These are phyloP conservation scores for Beris morrisii DNA, from an alignment of 2,888 invertebrate species.

Conservation along the genomic window DNA sequence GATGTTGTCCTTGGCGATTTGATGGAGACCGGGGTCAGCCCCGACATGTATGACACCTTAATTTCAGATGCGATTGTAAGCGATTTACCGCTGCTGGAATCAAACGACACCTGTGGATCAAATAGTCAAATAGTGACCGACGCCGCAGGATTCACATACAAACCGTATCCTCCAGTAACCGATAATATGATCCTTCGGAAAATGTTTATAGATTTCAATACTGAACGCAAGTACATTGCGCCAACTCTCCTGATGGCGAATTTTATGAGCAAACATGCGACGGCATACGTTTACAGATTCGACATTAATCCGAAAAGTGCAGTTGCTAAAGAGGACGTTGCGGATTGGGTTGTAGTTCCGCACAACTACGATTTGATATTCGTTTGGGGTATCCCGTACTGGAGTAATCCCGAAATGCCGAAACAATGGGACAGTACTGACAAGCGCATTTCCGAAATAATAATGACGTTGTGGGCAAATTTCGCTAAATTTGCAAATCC, in stretches of 20 bases:
- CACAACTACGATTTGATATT: slow-evolving; percentile 81
- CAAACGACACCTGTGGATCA: slow-evolving; percentile 61
- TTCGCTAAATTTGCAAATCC: slow-evolving; percentile 76
- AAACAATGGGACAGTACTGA: slow-evolving; percentile 76
- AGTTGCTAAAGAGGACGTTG: slow-evolving; percentile 66
- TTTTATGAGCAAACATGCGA: slow-evolving; percentile 61
- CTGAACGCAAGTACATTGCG: slow-evolving; percentile 74
- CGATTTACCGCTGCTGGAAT: slow-evolving; percentile 62
- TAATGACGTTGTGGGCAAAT: slow-evolving; percentile 80
- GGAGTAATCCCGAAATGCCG: slow-evolving; percentile 62
- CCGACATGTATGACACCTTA: slow-evolving; percentile 61
- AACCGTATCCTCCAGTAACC: slow-evolving; percentile 65
- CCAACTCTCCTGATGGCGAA: slow-evolving; percentile 71
- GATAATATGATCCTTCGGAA: slow-evolving; percentile 66
- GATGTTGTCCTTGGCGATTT: slow-evolving; percentile 63
- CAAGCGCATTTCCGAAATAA: slow-evolving; percentile 74
- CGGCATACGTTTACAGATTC: slow-evolving; percentile 74
- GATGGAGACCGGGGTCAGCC: slow-evolving; percentile 62
- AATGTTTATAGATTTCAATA: slow-evolving; percentile 70
- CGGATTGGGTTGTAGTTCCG: slow-evolving; percentile 78
- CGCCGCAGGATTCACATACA: slow-evolving; percentile 76
- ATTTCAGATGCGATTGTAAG: slow-evolving; percentile 65
- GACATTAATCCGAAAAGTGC: slow-evolving; percentile 72
- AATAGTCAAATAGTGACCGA: slow-evolving; percentile 70
- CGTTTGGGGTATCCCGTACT: slow-evolving; percentile 79